phyloP scores from a whole-genome alignment of 1,140 invertebrate genomes.

The Oscheius sp. region DNA sequence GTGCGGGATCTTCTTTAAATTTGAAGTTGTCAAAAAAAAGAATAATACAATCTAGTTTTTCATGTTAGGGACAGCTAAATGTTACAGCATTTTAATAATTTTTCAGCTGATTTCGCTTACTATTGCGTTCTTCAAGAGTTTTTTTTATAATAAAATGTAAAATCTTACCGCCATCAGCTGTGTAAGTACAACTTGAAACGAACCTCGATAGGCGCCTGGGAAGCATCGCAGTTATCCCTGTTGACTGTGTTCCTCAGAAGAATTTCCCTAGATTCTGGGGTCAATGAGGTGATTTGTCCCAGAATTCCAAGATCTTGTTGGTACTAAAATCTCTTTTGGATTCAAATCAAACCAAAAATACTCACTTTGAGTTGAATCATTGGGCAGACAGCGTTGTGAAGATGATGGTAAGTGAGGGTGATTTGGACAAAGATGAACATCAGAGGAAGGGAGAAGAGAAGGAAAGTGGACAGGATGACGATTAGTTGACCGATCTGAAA shows the following conservation, averaged over 20 bases:
- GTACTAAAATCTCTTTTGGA: neutral
- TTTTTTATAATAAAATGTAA: no score
- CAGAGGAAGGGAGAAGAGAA: conserved; percentile 3
- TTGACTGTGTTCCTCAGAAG: conserved; percentile 6
- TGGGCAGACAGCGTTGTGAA: conserved; percentile 11
- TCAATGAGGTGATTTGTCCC: neutral
- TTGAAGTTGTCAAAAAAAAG: no score
- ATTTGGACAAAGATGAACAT: neutral
- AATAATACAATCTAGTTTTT: no score
- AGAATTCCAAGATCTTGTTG: conserved; percentile 1
- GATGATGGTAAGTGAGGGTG: conserved; percentile 5
- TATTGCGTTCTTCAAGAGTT: no score
- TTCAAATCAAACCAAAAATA: no score
- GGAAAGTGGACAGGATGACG: neutral
- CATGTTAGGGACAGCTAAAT: no score
- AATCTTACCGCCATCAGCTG: no score
- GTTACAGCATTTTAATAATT: no score
- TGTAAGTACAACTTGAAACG: neutral
- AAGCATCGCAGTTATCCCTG: neutral
- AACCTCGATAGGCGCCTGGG: neutral
- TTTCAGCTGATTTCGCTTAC: no score
- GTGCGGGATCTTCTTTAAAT: no score
- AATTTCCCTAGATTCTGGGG: neutral
- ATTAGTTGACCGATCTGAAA: conserved; percentile 15
- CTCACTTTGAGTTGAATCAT: neutral